Evolutionary conservation across 2,888 invertebrate species (phyloP).

Genomic region (Drosophila nr. perissopoda): DNA sequence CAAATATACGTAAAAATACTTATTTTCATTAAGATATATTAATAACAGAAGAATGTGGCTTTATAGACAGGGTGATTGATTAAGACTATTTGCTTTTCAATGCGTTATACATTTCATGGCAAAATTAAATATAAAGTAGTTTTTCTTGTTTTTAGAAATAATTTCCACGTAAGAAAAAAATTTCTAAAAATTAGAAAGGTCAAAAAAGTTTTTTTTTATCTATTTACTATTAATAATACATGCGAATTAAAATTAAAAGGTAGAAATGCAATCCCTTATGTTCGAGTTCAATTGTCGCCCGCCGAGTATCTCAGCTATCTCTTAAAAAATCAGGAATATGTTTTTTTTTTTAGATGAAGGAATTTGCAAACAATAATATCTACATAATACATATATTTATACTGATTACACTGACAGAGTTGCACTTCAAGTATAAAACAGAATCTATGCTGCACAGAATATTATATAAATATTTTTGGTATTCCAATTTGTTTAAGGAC

Average conservation of each 20-base stretch:
- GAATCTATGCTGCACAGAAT: neutral
- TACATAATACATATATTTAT: neutral
- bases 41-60: neutral
- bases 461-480: neutral
- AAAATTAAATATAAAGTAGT: neutral
- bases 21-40: fast-evolving
- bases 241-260: neutral
- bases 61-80: fast-evolving
- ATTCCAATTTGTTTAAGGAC: fast-evolving
- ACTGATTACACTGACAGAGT: fast-evolving
- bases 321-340: no score
- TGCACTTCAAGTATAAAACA: neutral
- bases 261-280: neutral
- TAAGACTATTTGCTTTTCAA: no score
- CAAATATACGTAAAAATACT: neutral
- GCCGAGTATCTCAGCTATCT: no score
- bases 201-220: neutral
- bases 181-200: no score
- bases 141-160: neutral
- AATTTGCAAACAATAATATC: neutral
- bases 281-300: no score
- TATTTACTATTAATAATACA: neutral
- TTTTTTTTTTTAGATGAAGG: neutral
- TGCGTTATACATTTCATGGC: no score
- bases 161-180: neutral